phyloP scores from a whole-genome alignment of 1,140 invertebrate genomes.

The Diuraphis noxia region DNA sequence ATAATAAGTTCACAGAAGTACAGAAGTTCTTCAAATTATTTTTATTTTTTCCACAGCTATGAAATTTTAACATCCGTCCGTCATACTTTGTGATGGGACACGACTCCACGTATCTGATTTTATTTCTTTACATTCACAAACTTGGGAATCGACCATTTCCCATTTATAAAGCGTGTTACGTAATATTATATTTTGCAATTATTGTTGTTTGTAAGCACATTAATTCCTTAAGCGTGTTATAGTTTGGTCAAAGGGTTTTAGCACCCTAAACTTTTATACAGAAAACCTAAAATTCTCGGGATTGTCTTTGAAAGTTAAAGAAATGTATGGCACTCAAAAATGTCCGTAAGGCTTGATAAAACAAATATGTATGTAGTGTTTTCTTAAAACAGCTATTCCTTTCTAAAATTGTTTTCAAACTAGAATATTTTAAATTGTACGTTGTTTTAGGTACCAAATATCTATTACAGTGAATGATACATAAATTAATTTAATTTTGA shows the following conservation, averaged over 20 bases:
- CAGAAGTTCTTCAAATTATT: no score
- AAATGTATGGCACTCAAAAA: not conserved
- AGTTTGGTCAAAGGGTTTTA: not conserved
- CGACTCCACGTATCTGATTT: no score
- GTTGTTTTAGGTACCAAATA: not conserved
- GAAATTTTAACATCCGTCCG: no score
- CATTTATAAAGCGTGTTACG: no score
- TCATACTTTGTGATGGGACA: no score
- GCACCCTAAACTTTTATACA: not conserved
- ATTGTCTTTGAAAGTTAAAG: not conserved
- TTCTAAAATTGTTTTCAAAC: not conserved
- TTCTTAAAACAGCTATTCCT: not conserved
- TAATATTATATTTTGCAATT: not conserved
- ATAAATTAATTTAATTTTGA: not conserved
- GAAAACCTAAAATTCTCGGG: not conserved
- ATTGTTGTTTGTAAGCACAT: not conserved
- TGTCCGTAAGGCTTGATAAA: not conserved
- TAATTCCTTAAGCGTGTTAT: not conserved
- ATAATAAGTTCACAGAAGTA: no score
- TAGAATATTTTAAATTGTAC: not conserved
- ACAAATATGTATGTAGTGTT: not conserved
- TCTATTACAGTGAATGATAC: not conserved
- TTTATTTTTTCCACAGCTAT: rapidly evolving
- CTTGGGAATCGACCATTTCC: no score
- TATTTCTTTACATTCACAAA: no score